Conservation (phyloP, 2,797 vertebrate genomes). For the Rousettus madagascariensis region DNA sequence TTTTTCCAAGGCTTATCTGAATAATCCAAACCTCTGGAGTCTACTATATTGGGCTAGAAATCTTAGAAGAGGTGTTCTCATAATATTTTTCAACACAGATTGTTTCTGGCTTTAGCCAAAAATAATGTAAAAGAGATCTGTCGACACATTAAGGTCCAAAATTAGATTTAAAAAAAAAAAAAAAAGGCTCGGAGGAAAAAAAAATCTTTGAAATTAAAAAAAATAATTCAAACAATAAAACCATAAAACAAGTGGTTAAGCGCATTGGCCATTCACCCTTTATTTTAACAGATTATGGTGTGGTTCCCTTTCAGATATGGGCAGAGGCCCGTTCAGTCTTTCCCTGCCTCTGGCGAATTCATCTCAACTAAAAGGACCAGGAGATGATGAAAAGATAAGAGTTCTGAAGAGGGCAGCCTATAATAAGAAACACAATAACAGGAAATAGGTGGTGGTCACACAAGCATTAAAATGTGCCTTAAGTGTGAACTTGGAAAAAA, state of each 20-base stretch:
- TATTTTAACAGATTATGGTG: not conserved
- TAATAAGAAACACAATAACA: constrained; percentile 69
- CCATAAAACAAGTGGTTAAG: not conserved
- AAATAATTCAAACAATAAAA: not conserved
- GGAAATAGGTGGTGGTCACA: constrained; percentile 71
- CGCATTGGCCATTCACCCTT: not conserved
- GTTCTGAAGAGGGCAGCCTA: constrained; percentile 43
- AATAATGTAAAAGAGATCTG: constrained; percentile 73
- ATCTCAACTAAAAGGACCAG: not conserved
- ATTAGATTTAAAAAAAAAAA: constrained; percentile 24
- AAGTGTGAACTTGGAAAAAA: constrained; percentile 51
- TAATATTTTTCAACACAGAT: constrained; percentile 73
- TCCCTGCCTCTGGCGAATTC: constrained; percentile 58
- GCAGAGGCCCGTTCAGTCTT: constrained; percentile 17
- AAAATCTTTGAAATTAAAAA: constrained; percentile 45
- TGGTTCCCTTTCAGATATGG: not conserved
- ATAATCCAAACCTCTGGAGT: constrained; percentile 53
- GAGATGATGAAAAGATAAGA: constrained; percentile 52
- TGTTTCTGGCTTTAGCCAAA: constrained; percentile 65
- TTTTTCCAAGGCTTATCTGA: constrained; percentile 67
- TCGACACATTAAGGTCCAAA: constrained; percentile 52
- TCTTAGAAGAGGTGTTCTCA: constrained; percentile 70
- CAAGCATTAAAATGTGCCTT: constrained; percentile 46
- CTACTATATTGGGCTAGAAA: constrained; percentile 50
- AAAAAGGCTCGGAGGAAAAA: not conserved